Conservation (phyloP, 2,113 vertebrate species). For the Mus spicilegus region DNA sequence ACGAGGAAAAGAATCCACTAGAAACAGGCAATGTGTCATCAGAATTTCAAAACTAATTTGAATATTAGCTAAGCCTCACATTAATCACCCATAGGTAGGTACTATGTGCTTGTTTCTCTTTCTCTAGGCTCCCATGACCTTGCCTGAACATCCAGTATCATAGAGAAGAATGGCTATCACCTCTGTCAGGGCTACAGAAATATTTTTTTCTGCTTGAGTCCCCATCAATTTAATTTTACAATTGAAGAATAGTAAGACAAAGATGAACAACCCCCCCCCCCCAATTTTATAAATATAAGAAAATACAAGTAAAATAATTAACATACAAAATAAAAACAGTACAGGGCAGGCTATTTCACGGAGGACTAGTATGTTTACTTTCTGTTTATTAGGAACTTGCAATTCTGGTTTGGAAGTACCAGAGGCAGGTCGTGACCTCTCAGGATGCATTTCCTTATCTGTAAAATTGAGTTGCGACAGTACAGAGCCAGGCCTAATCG, state of each 20-base stretch:
- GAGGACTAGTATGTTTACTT: background rate
- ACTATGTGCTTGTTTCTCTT: slow-evolving; percentile 66
- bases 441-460: slow-evolving; percentile 71
- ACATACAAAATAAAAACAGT: slow-evolving; percentile 19
- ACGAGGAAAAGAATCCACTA: background rate
- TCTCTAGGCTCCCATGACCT: slow-evolving; percentile 53
- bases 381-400: slow-evolving; percentile 34
- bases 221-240: slow-evolving; percentile 59
- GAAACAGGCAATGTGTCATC: slow-evolving; percentile 2
- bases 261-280: background rate
- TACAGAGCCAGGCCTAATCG: slow-evolving; percentile 56
- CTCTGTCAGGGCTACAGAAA: slow-evolving; percentile 43
- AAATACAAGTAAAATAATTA: background rate
- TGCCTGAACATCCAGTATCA: slow-evolving; percentile 57
- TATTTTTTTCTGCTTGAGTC: background rate
- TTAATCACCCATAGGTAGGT: slow-evolving; percentile 45
- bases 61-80: slow-evolving; percentile 28
- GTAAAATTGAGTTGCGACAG: slow-evolving; percentile 65
- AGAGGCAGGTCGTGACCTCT: slow-evolving; percentile 63
- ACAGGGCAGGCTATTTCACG: background rate
- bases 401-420: slow-evolving; percentile 27
- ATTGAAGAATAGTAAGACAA: slow-evolving; percentile 40
- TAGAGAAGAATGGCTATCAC: slow-evolving; percentile 51
- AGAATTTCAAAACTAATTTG: slow-evolving; percentile 21
- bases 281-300: slow-evolving; percentile 39